phyloP scores from a whole-genome alignment of 2,888 invertebrate species.

The Tipula helvola region DNA sequence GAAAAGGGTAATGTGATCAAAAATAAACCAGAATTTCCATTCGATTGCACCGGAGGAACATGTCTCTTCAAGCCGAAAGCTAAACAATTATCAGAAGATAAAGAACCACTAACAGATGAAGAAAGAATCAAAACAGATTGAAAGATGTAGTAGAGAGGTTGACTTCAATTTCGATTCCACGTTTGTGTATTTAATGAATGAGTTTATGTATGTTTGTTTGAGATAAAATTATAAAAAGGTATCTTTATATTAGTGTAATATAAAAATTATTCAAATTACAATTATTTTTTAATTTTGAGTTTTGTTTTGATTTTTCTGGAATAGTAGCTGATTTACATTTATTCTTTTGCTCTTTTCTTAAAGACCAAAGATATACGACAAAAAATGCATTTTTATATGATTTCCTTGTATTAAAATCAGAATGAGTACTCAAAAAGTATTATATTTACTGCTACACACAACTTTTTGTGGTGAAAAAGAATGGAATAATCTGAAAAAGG shows the following conservation, averaged over 20 bases:
- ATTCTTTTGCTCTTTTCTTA: no score
- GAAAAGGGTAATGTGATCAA: slow-evolving; percentile 43
- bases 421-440: no score
- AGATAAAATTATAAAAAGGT: neutral
- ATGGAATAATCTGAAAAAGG: no score
- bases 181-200: neutral
- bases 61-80: neutral
- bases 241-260: neutral
- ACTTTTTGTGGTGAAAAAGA: no score
- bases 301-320: neutral
- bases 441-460: no score
- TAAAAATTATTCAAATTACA: neutral
- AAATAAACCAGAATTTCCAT: slow-evolving; percentile 41
- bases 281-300: neutral
- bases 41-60: slow-evolving; percentile 43
- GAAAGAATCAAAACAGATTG: neutral
- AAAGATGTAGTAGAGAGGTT: neutral
- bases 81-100: neutral
- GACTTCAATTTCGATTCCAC: neutral
- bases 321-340: no score
- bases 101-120: neutral
- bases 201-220: neutral
- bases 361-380: no score
- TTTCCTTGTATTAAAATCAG: no score
- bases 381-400: no score